Evolutionary conservation across 2,113 vertebrate species (phyloP).

Genomic region (Tragelaphus imberbis): DNA sequence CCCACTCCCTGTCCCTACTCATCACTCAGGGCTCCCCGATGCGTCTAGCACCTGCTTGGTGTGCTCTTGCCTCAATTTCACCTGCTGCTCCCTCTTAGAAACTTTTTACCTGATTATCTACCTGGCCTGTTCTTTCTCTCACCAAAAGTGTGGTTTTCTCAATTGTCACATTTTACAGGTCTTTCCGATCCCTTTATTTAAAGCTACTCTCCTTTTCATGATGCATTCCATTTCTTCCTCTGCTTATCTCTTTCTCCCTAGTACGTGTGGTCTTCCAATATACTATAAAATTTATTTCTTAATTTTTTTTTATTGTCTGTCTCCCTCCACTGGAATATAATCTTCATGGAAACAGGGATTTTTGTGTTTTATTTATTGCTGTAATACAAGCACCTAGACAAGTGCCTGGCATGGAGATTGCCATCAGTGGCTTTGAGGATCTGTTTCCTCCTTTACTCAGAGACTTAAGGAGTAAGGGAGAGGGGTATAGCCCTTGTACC

Average conservation of each 20-base stretch:
- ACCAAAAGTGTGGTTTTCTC: neutral
- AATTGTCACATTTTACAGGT: neutral
- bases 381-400: neutral
- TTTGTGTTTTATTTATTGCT: neutral
- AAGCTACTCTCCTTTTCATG: neutral
- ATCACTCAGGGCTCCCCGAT: fast-evolving
- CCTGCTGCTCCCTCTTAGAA: neutral
- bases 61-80: neutral
- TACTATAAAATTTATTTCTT: neutral
- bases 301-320: neutral
- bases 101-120: neutral
- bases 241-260: neutral
- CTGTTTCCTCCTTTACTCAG: neutral
- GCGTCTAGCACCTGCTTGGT: neutral
- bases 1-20: no score
- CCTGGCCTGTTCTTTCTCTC: neutral
- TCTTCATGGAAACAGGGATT: neutral
- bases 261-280: no score
- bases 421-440: neutral
- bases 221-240: neutral
- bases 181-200: neutral
- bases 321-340: neutral
- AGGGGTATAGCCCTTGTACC: neutral
- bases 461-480: neutral
- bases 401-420: neutral